Conservation (phyloP, 2,113 vertebrate genomes). For the Proterorhinus semilunaris region DNA sequence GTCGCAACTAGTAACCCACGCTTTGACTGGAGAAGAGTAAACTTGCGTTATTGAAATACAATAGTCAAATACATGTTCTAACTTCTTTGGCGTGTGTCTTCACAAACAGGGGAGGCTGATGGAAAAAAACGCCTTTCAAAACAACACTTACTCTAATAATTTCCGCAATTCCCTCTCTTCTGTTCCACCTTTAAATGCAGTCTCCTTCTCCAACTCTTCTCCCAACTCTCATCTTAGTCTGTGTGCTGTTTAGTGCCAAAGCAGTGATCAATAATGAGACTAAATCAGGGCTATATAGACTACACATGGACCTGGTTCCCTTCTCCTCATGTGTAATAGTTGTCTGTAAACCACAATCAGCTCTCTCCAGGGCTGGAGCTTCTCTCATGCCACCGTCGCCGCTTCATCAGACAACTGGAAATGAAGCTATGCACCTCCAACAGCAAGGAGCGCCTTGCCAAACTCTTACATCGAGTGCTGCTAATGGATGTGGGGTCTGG, state of each 20-base stretch:
- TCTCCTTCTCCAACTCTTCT: conserved; percentile 11
- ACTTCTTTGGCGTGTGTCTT: too few relatives aligned
- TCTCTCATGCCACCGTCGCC: conserved; percentile 21
- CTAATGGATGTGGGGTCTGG: conserved; percentile 3
- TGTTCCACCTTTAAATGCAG: not conserved
- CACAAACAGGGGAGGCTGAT: too few relatives aligned
- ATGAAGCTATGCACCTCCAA: conserved; percentile 16
- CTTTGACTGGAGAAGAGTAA: too few relatives aligned
- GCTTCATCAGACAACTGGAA: conserved; percentile 20
- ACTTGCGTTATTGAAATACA: too few relatives aligned
- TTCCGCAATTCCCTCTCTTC: not conserved
- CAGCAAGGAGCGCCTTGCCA: conserved; percentile 4
- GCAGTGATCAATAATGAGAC: conserved; percentile 53
- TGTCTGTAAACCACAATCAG: conserved; percentile 1
- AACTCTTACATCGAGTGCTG: not conserved
- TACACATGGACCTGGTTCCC: conserved; percentile 43
- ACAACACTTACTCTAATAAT: not conserved
- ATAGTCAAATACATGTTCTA: too few relatives aligned
- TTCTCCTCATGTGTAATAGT: conserved; percentile 46
- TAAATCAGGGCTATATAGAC: conserved; percentile 57
- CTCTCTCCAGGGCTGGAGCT: not conserved
- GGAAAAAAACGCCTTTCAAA: too few relatives aligned
- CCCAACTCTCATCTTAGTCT: conserved; percentile 32
- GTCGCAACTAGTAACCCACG: too few relatives aligned
- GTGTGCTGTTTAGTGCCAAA: conserved; percentile 52